These are phyloP conservation scores for Dione vanillae DNA, from an alignment of 2,888 invertebrate species.

Conservation along the genomic window DNA sequence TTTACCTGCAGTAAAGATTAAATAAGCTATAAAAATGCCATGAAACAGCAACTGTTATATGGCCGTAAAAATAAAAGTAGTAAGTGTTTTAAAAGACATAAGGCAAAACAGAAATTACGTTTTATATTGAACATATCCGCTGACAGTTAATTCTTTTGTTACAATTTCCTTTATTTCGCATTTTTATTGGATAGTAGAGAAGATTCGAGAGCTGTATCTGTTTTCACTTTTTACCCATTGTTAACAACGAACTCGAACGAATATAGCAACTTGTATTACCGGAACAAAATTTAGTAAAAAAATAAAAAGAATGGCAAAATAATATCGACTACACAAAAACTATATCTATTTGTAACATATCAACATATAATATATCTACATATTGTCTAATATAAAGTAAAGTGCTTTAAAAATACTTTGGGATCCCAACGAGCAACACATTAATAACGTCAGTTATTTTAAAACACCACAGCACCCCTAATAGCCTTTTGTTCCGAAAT, in stretches of 20 bases:
- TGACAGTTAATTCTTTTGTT: not conserved
- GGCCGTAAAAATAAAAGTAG: constrained; percentile 6
- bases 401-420: not conserved
- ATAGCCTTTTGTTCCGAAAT: constrained; percentile 46
- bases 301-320: no score
- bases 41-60: not conserved
- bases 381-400: not conserved
- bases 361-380: not conserved
- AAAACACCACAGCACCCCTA: constrained; percentile 39
- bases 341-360: no score
- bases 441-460: constrained; percentile 36
- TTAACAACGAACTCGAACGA: not conserved
- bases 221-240: not conserved
- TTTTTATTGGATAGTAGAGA: not conserved
- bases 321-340: no score
- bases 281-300: no score
- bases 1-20: not conserved
- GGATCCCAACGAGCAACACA: constrained; percentile 14
- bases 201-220: not conserved
- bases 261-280: no score
- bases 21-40: constrained; percentile 5
- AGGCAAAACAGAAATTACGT: not conserved
- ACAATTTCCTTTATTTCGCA: not conserved
- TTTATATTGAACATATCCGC: not conserved
- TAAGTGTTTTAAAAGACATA: not conserved